phyloP scores from a whole-genome alignment of 2,888 invertebrate species.

The Drosophila anomelani region DNA sequence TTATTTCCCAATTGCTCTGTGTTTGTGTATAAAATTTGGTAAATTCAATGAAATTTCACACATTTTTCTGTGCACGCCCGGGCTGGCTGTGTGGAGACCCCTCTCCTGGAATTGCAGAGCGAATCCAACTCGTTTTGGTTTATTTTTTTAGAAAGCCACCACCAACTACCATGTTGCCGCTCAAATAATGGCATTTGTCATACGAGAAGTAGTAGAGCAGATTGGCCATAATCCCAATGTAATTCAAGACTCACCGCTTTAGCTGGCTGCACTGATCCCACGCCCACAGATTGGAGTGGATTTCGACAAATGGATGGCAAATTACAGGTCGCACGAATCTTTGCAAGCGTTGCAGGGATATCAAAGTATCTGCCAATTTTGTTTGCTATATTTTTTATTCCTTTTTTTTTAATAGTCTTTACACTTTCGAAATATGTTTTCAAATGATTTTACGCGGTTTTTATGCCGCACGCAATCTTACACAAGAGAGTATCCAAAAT shows the following conservation, averaged over 20 bases:
- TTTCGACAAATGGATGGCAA: constrained; percentile 43
- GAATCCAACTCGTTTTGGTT: constrained; percentile 40
- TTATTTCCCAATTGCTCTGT: constrained; percentile 39
- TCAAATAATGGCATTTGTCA: constrained; percentile 49
- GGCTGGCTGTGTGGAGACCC: constrained; percentile 6
- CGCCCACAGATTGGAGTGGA: constrained; percentile 47
- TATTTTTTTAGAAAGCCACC: constrained; percentile 47
- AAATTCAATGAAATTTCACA: constrained; percentile 47
- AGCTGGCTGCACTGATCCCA: constrained; percentile 32
- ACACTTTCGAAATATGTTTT: constrained; percentile 63
- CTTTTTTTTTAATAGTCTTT: constrained; percentile 28
- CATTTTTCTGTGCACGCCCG: constrained; percentile 28
- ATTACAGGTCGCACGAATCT: constrained; percentile 32
- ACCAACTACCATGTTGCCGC: neutral
- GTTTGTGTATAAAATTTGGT: constrained; percentile 42
- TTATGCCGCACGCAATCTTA: constrained; percentile 46
- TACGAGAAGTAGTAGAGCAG: constrained; percentile 33
- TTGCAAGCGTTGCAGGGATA: constrained; percentile 20
- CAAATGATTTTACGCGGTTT: constrained; percentile 27
- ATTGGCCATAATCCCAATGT: constrained; percentile 37
- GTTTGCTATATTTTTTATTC: neutral
- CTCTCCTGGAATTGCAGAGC: constrained; percentile 29
- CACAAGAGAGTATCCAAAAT: constrained; percentile 42
- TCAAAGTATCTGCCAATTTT: constrained; percentile 30
- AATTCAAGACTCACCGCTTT: constrained; percentile 49